These are phyloP conservation scores for Euphydryas editha DNA, from an alignment of 2,888 invertebrate genomes.

Conservation along the genomic window DNA sequence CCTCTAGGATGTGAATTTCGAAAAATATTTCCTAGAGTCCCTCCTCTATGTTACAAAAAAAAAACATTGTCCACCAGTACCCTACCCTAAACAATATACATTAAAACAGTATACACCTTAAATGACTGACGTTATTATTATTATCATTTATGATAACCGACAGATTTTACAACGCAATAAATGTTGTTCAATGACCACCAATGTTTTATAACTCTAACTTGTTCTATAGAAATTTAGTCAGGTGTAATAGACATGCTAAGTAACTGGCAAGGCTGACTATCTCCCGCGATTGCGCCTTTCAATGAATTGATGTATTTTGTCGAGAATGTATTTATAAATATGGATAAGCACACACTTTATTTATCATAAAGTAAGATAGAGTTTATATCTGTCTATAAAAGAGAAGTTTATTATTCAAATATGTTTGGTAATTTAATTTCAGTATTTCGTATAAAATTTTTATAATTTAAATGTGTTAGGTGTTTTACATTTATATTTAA, in stretches of 20 bases:
- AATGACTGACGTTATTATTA: slow-evolving; percentile 40
- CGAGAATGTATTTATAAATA: background rate
- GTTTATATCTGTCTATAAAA: no score
- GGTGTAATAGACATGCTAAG: slow-evolving; percentile 41
- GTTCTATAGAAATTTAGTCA: slow-evolving; percentile 40
- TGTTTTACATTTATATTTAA: no score
- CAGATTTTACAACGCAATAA: slow-evolving; percentile 46
- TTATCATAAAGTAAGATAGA: no score
- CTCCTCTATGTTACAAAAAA: no score
- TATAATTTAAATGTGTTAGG: no score
- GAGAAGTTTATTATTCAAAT: no score
- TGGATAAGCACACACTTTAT: background rate
- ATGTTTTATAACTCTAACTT: slow-evolving; percentile 40
- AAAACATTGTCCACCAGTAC: no score
- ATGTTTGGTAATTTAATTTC: no score
- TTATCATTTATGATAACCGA: slow-evolving; percentile 44
- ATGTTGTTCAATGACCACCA: slow-evolving; percentile 43
- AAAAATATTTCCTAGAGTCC: no score
- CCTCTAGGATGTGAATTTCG: no score
- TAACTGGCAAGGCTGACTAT: slow-evolving; percentile 28
- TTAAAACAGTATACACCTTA: slow-evolving; percentile 15
- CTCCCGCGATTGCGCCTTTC: slow-evolving; percentile 12
- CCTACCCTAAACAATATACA: no score
- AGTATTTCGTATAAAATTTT: no score
- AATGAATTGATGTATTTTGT: slow-evolving; percentile 13